Evolutionary conservation across 1,140 invertebrate species (phyloP).

Genomic region (Ceratosolen fusciceps): DNA sequence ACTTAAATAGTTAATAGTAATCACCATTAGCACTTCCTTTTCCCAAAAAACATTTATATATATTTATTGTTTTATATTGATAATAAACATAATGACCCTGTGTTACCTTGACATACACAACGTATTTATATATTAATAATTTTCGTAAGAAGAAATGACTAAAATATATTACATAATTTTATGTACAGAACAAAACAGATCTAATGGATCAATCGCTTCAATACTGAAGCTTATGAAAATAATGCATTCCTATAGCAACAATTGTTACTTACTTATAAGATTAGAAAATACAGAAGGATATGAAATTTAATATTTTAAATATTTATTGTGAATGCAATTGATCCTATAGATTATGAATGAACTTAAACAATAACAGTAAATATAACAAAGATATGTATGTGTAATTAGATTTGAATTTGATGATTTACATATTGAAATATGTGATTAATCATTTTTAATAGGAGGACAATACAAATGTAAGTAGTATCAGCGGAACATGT

Average conservation of each 20-base stretch:
- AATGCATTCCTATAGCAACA: neutral
- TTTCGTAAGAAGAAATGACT: neutral
- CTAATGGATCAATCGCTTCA: constrained; percentile 19
- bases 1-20: constrained; percentile 25
- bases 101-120: constrained; percentile 31
- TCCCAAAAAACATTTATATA: constrained; percentile 23
- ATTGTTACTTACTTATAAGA: neutral
- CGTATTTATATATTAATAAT: neutral
- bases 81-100: constrained; percentile 23
- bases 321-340: neutral
- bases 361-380: neutral
- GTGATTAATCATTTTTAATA: constrained; percentile 20
- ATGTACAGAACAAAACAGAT: constrained; percentile 24
- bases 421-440: neutral
- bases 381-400: constrained; percentile 4
- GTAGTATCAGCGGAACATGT: neutral
- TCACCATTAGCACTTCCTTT: constrained; percentile 38
- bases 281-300: neutral
- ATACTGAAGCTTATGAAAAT: too few relatives aligned
- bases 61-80: neutral
- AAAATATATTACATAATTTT: constrained; percentile 32
- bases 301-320: neutral
- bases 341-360: neutral
- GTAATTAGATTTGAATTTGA: constrained; percentile 5
- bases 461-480: constrained; percentile 3